These are phyloP conservation scores for Itoplectis maculator DNA, from an alignment of 2,888 invertebrate species.

Conservation along the genomic window DNA sequence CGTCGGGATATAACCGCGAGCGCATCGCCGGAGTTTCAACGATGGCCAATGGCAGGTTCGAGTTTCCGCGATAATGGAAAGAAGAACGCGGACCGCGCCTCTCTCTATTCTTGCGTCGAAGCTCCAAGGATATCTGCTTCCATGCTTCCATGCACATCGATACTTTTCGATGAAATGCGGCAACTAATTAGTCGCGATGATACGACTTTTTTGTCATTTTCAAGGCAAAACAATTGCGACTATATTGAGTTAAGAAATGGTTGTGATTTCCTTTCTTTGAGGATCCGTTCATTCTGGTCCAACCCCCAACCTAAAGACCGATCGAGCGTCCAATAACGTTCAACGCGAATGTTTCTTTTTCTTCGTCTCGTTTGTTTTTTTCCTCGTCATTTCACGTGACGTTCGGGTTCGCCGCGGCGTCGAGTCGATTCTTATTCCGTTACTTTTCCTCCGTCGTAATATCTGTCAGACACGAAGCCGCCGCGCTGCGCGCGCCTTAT, in stretches of 20 bases:
- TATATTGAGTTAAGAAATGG: no score
- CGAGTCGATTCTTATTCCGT: slow-evolving; percentile 80
- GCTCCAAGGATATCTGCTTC: slow-evolving; percentile 28
- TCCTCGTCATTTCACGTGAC: slow-evolving; percentile 24
- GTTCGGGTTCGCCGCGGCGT: slow-evolving; percentile 51
- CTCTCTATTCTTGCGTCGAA: slow-evolving; percentile 52
- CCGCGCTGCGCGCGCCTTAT: no score
- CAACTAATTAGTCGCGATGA: no score
- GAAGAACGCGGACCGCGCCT: slow-evolving; percentile 49
- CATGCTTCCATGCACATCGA: not conserved
- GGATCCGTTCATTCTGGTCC: no score
- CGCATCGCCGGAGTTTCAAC: slow-evolving; percentile 23
- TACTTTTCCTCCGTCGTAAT: slow-evolving; percentile 74
- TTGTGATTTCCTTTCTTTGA: no score
- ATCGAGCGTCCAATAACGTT: slow-evolving; percentile 62
- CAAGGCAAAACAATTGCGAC: no score
- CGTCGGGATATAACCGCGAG: slow-evolving; percentile 21
- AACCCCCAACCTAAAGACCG: slow-evolving; percentile 50
- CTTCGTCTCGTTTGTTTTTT: slow-evolving; percentile 23
- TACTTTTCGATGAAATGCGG: not conserved
- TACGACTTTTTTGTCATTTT: no score
- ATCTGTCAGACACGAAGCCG: slow-evolving; percentile 78
- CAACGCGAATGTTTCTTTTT: slow-evolving; percentile 50
- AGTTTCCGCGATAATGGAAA: slow-evolving; percentile 64
- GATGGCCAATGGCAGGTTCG: slow-evolving; percentile 50